Conservation (phyloP, 2,113 vertebrate species). For the Pimephales promelas region DNA sequence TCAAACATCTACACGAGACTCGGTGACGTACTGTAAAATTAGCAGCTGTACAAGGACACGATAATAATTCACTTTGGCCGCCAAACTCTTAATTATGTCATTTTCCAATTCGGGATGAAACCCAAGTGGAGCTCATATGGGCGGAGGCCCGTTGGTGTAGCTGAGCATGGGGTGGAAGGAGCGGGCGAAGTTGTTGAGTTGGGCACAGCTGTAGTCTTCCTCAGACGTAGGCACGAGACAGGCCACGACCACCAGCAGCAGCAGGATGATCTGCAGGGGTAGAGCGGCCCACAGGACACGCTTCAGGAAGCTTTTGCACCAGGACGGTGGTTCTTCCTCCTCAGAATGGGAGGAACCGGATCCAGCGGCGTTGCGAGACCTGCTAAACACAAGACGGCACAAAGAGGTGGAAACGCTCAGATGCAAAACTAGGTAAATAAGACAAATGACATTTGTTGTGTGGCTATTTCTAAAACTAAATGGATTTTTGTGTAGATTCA, state of each 20-base stretch:
- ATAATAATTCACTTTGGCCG: slow-evolving; percentile 40
- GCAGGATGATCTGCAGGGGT: slow-evolving; percentile 87
- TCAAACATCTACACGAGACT: slow-evolving; percentile 44
- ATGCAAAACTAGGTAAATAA: slow-evolving; percentile 5
- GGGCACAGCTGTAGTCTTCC: slow-evolving; percentile 88
- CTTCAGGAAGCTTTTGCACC: slow-evolving; percentile 74
- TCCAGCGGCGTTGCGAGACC: slow-evolving; percentile 89
- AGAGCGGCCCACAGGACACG: slow-evolving; percentile 88
- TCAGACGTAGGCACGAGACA: slow-evolving; percentile 88
- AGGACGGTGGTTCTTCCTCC: slow-evolving; percentile 28
- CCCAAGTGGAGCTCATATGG: slow-evolving; percentile 75
- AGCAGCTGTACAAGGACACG: slow-evolving; percentile 52
- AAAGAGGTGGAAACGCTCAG: slow-evolving; percentile 52
- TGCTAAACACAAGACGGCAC: slow-evolving; percentile 68
- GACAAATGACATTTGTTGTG: not conserved
- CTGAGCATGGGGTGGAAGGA: slow-evolving; percentile 95
- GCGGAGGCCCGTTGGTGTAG: slow-evolving; percentile 94
- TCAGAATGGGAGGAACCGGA: slow-evolving; percentile 98
- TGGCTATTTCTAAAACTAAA: slow-evolving; percentile 11
- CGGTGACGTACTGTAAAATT: not conserved
- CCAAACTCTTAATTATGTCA: slow-evolving; percentile 1
- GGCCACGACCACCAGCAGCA: slow-evolving; percentile 83
- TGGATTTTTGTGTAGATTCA: not conserved
- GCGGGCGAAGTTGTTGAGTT: slow-evolving; percentile 90
- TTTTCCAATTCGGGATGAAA: not conserved